Conservation (phyloP, 2,113 vertebrate genomes). For the Anarhynchus alexandrinus region DNA sequence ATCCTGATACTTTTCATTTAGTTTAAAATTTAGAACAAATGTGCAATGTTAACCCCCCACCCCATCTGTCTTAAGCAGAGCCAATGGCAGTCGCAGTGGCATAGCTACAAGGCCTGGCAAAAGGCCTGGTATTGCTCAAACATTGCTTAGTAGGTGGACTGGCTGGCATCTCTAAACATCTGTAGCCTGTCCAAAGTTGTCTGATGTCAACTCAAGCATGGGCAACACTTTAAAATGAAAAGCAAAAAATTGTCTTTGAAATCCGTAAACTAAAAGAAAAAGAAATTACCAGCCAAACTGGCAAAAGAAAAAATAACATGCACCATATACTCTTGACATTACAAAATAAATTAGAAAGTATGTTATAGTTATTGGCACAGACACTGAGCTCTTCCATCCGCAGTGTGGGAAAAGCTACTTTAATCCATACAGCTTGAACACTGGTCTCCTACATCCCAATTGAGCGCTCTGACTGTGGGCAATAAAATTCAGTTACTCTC, state of each 20-base stretch:
- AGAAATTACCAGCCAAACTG: not conserved
- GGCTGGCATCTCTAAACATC: not conserved
- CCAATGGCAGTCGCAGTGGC: not conserved
- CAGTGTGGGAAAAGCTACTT: slow-evolving; percentile 29
- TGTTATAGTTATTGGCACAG: not conserved
- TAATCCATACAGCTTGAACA: not conserved
- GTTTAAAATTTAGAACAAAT: not conserved
- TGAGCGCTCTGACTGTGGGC: not conserved
- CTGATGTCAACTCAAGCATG: not conserved
- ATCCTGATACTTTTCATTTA: not conserved
- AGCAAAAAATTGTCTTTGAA: not conserved
- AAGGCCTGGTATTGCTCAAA: not conserved
- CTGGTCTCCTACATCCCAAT: not conserved
- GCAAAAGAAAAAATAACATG: not conserved
- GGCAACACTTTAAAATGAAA: not conserved
- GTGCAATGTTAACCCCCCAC: not conserved
- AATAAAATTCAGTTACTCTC: not conserved
- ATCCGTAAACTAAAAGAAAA: not conserved
- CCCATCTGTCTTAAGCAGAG: not conserved
- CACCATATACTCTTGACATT: not conserved
- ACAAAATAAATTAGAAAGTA: not conserved
- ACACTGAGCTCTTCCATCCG: not conserved
- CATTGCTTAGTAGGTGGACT: not conserved
- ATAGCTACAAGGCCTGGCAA: not conserved
- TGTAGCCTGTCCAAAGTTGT: not conserved